Conservation (phyloP, 2,888 invertebrate species). For the Himalopsyche tibetana region DNA sequence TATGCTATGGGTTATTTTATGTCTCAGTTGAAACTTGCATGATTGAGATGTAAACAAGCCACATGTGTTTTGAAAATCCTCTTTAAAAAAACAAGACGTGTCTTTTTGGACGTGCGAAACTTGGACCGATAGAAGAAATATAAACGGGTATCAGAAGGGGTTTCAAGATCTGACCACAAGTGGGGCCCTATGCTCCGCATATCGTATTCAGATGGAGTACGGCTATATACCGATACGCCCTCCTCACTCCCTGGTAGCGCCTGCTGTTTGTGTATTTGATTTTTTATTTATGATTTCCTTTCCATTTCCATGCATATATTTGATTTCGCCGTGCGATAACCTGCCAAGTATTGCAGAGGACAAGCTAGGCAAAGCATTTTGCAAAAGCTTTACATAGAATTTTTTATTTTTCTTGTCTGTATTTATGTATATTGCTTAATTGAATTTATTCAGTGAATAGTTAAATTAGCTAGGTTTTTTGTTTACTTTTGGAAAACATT, state of each 20-base stretch:
- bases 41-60: neutral
- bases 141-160: conserved; percentile 10
- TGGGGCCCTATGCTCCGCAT: conserved; percentile 44
- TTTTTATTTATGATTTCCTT: conserved; percentile 65
- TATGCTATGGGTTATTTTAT: neutral
- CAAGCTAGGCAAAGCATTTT: conserved; percentile 9
- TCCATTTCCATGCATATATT: conserved; percentile 63
- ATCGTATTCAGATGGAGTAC: conserved; percentile 51
- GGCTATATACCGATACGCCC: conserved; percentile 51
- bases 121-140: neutral
- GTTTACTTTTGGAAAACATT: too few species aligned
- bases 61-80: neutral
- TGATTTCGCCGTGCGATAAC: conserved; percentile 58
- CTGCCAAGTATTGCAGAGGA: conserved; percentile 47
- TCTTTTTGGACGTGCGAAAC: neutral
- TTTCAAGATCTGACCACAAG: conserved; percentile 46
- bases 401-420: neutral
- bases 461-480: too few species aligned
- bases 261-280: conserved; percentile 62
- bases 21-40: neutral
- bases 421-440: neutral
- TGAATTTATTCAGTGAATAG: too few species aligned
- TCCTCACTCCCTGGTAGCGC: conserved; percentile 43
- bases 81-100: neutral
- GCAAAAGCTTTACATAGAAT: neutral